Base-by-base conservation (phyloP, 2,113 vertebrate genomes). In the Anser brachyrhynchus region DNA sequence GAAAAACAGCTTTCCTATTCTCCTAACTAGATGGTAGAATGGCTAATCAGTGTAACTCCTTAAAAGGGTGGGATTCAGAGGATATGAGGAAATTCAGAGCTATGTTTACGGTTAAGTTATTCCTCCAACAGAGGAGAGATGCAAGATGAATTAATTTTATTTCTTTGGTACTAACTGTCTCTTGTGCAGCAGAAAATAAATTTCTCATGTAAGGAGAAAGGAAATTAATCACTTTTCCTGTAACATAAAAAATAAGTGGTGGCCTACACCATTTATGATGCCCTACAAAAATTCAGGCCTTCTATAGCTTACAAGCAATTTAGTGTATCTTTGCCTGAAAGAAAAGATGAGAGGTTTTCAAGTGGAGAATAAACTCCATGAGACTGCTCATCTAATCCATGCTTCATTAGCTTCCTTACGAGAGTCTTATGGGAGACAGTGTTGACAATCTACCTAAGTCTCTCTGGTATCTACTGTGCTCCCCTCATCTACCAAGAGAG, bases 301-400 rank as follows among this genome's bases (percentile, higher is more conserved):
- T 84, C 58, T 28, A 77, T 84, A 69, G n/a, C 58, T 97, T 94
- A 75, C 31, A 87, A 86, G 58, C 61, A 90, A 61, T 90, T 95
- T 86, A 84, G 19, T 70, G 57, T 59, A 71, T 83, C 86, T 51
- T 96, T 97, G 74, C 54, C 64, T 94, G 61, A 89, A 88, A 73
- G 19, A 80, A 96, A 93, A 93, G 62, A 86, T 93, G 89, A 96
- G 93, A 95, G 37, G 91, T 96, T 97, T 95, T 97, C 86, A 96
- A 92, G 83, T 77, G 49, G 75, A 89, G 58, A 82, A 49, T 46
- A 81, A 13, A 23, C 61, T 95, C 96, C 31, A 44, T 76, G 77
- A 59, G 43, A 41, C 13, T 35, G 46, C 51, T 72, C 22, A 31
- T 35, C 9, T 70, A 25, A 17, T 12, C 25, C 16, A 89, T 51